Evolutionary conservation across 1,140 invertebrate species (phyloP).

Genomic region (Drosophila jambulina): DNA sequence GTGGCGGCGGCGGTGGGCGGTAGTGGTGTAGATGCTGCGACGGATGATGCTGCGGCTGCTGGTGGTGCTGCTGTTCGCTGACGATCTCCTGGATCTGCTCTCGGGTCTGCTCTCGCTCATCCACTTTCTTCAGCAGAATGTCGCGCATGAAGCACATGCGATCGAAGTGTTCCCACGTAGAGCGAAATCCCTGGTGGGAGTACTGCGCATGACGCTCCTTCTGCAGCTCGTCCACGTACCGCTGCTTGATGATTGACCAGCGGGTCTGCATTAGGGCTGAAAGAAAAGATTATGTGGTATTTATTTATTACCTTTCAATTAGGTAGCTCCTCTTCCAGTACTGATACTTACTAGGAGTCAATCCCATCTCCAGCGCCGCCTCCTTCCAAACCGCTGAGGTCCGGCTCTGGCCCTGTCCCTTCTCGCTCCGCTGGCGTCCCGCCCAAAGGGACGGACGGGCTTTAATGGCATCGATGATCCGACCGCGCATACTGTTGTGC

Average conservation of each 20-base stretch:
- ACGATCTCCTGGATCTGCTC: conserved; percentile 83
- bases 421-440: conserved; percentile 73
- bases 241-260: conserved; percentile 82
- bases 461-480: conserved; percentile 81
- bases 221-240: conserved; percentile 80
- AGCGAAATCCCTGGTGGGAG: conserved; percentile 69
- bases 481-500: conserved; percentile 82
- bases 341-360: conserved; percentile 73
- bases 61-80: conserved; percentile 77
- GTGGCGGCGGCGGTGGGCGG: conserved; percentile 30
- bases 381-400: conserved; percentile 83
- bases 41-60: conserved; percentile 59
- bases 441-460: conserved; percentile 76
- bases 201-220: conserved; percentile 78
- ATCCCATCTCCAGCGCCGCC: conserved; percentile 72
- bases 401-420: conserved; percentile 77
- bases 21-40: conserved; percentile 57
- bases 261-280: conserved; percentile 76
- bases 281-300: neutral
- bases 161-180: conserved; percentile 83
- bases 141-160: conserved; percentile 82
- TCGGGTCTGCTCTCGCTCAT: conserved; percentile 78
- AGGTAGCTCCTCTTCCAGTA: no score
- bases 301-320: neutral
- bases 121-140: conserved; percentile 74